These are phyloP conservation scores for Alloscopus bannaensis DNA, from an alignment of 2,888 invertebrate genomes.

Conservation along the genomic window DNA sequence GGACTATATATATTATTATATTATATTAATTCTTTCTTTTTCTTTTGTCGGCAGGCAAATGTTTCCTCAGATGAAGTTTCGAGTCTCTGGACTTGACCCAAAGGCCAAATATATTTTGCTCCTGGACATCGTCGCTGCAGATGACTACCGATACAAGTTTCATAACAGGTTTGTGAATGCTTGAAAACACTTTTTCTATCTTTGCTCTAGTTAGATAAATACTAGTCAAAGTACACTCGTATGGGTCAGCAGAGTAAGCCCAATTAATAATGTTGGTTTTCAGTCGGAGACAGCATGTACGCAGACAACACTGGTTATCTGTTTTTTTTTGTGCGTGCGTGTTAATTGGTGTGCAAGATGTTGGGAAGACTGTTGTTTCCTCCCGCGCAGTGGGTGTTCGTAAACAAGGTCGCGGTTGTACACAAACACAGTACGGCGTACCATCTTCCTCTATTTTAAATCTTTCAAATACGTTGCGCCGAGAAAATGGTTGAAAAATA, in stretches of 20 bases:
- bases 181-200: not conserved
- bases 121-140: constrained; percentile 98
- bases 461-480: too few relatives aligned
- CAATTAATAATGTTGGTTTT: not conserved
- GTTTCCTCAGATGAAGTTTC: constrained; percentile 99
- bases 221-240: too few relatives aligned
- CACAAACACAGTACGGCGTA: too few relatives aligned
- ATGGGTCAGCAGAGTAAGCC: not conserved
- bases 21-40: constrained; percentile 44
- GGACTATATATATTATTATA: too few relatives aligned
- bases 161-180: constrained; percentile 86
- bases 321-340: constrained; percentile 76
- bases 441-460: too few relatives aligned
- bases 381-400: constrained; percentile 58
- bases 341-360: constrained; percentile 49
- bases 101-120: constrained; percentile 99
- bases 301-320: not conserved
- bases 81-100: constrained; percentile 97
- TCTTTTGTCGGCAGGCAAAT: constrained; percentile 89
- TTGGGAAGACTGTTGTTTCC: constrained; percentile 44
- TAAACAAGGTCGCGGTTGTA: constrained; percentile 49
- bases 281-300: too few relatives aligned
- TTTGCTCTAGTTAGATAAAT: too few relatives aligned
- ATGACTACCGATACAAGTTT: constrained; percentile 98
- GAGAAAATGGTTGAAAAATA: too few relatives aligned